Conservation (phyloP, 1,140 invertebrate genomes). For the Lysiphlebus fabarum region DNA sequence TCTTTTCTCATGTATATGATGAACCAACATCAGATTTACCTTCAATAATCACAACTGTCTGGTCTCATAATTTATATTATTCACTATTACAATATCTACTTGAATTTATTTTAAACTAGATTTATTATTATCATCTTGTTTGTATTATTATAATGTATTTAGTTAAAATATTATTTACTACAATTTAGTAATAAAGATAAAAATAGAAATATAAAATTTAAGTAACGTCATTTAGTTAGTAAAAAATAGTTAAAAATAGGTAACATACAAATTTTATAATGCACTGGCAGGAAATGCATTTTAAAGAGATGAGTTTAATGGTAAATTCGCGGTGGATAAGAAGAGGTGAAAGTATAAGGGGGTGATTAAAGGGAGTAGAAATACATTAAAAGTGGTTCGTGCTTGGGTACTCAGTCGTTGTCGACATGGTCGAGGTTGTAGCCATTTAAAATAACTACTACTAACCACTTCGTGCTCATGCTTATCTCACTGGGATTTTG, state of each 20-base stretch:
- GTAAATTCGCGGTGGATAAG: constrained; percentile 15
- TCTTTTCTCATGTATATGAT: no score
- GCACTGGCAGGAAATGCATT: constrained; percentile 4
- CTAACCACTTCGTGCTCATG: constrained; percentile 22
- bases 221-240: neutral
- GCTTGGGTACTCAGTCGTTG: constrained; percentile 22
- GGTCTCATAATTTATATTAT: no score
- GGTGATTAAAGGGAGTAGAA: neutral
- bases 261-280: constrained; percentile 13
- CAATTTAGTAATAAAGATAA: neutral
- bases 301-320: constrained; percentile 20
- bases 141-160: no score
- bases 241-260: neutral
- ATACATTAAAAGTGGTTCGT: constrained; percentile 23
- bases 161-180: no score
- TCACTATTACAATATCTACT: no score
- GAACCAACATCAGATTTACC: no score
- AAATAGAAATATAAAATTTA: neutral
- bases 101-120: no score
- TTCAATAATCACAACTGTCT: no score
- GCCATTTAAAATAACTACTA: constrained; percentile 25
- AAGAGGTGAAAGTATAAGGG: neutral
- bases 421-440: constrained; percentile 24
- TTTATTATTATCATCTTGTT: no score
- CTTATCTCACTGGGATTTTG: constrained; percentile 21